Base-by-base conservation (phyloP, 2,113 vertebrate species). In the Alouatta palliata region DNA sequence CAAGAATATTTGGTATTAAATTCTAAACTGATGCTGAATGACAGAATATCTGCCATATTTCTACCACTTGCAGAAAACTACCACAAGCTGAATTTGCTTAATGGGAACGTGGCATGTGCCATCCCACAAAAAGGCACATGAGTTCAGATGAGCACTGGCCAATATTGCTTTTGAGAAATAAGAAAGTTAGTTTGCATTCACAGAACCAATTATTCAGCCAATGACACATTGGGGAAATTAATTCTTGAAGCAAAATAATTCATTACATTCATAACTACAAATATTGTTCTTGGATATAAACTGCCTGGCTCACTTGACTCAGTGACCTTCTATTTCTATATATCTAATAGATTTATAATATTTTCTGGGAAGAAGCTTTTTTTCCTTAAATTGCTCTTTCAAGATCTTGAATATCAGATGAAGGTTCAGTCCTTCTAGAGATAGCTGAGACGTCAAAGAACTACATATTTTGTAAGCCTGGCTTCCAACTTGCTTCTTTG, bases 271-370 rank as follows among this genome's bases (percentile, higher is more conserved):
- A 94, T 86, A 96, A 95, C 81, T 90, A 96, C 94, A 97, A 97
- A 97, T 98, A 98, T 93, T 98, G 77, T 97, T 97, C 96, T 96
- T 97, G 37, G n/a, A 89, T 97, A 97, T 90, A 96, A 95, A 97
- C 66, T 87, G 32, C 66, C 87, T 43, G 32, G 79, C 87, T 97
- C 94, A 88, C 94, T 97, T 97, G 92, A 96, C 93, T 95, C 35
- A 21, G 19, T 92, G 96, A 98, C 87, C 95, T 97, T 97, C 96
- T 82, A 96, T 88, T 97, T 97, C 1, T 1, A 56, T 86, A 87
- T 91, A 77, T 66, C 76, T 97, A 90, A 97, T 94, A 97, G 93
- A 97, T 95, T 97, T 94, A 92, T 95, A 95, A 95, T 96, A 96
- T 47, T 45, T 92, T 96, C 92, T 82, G 40, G 61, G 88, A 97